These are phyloP conservation scores for Heloderma charlesbogerti DNA, from an alignment of 2,113 vertebrate species.

Conservation along the genomic window DNA sequence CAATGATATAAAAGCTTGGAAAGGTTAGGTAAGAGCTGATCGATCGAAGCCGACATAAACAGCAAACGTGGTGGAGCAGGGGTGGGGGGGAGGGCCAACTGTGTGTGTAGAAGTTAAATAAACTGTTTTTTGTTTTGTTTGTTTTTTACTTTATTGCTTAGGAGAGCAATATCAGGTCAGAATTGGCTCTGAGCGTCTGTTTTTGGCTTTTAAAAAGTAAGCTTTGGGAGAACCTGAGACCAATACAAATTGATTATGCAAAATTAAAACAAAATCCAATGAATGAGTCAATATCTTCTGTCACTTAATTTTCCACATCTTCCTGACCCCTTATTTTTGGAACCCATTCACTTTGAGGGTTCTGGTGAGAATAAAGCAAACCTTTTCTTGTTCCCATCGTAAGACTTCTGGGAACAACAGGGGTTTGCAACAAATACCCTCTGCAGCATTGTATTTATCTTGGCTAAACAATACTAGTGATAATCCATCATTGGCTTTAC, in stretches of 20 bases:
- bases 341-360: neutral
- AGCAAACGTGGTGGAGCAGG: slow-evolving; percentile 6
- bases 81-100: neutral
- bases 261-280: neutral
- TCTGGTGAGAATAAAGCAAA: neutral
- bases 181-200: neutral
- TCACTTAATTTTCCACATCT: neutral
- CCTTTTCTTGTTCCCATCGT: neutral
- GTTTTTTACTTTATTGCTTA: neutral
- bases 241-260: neutral
- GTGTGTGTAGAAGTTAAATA: slow-evolving; percentile 2
- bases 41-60: slow-evolving; percentile 7
- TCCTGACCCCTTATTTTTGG: neutral
- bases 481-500: neutral
- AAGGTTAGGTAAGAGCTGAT: slow-evolving; percentile 37
- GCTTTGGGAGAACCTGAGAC: neutral
- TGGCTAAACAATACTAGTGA: neutral
- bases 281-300: neutral
- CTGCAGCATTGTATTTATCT: neutral
- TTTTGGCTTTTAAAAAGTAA: slow-evolving; percentile 1
- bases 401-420: neutral
- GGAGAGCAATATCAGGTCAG: slow-evolving; percentile 16
- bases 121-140: neutral
- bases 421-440: neutral
- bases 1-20: slow-evolving; percentile 27